Evolutionary conservation across 2,797 vertebrate species (phyloP), one percentile per base, ranked within the genome.

Genomic region (Leucoraja ocellata): DNA sequence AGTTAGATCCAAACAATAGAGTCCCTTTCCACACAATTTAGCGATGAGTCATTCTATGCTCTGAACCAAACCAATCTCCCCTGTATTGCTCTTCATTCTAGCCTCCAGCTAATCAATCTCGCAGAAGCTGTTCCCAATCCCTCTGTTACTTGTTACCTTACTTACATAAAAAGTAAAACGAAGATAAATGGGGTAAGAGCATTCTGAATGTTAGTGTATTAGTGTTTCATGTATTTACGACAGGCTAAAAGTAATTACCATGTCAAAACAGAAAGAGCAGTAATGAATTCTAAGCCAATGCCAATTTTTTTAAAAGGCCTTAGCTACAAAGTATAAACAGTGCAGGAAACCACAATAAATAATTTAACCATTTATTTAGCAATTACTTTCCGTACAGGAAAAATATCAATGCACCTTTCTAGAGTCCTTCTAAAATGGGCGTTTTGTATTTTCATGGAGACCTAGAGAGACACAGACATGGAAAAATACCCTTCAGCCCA

Each of bases 161-260:
- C 11, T 14, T 84, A 84, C 58, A 83, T 11, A 28, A 13, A 61
- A 61, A n/a, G 23, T 28, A 5, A 84, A 61, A 84, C 11, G 5
- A 61, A 84, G 54, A 84, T 84, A 84, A 61, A 61, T 58, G 25
- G 11, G 25, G 54, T n/a, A n/a, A 61, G 25, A 28, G 4, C 81
- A 84, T 28, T 84, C 81, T 61, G 54, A 83, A 83, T 84, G 25
- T 61, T n/a, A 84, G 54, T 84, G 28, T 84, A 61, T 84, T 61
- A 4, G 81, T 58, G 81, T 14, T 61, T 84, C 81, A 84, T 58
- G 65, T 68, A 90, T 90, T 90, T 90, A 68, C 86, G 68, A 63
- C 65, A 65, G 63, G 6, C n/a, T 36, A 32, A 68, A 68, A 7
- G 28, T 32, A 88, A 68, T 32, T 63, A 71, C 32, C 9, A 39